A percentile compares a stretch with the other conserved stretches of the same genome.
These are phyloP conservation scores for Alviniconcha marisindica DNA, from an alignment of 1,140 invertebrate genomes.

Conservation along the genomic window DNA sequence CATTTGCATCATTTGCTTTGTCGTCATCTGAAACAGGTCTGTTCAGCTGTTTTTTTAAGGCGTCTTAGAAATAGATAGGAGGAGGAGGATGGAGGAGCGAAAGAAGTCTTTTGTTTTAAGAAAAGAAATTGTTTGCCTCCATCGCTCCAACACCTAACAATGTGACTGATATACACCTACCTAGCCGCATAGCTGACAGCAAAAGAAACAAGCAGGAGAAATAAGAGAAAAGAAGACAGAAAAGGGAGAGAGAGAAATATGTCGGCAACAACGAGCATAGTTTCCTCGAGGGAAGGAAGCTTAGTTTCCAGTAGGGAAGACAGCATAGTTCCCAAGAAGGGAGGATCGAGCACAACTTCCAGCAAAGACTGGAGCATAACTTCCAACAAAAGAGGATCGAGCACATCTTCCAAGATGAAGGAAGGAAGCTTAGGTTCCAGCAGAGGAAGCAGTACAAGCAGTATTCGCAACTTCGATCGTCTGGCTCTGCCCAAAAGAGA, in stretches of 20 bases:
- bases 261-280: background rate
- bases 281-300: background rate
- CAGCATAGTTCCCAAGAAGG: background rate
- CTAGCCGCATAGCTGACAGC: background rate
- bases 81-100: background rate
- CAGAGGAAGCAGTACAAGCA: background rate
- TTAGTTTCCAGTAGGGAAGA: too few species aligned
- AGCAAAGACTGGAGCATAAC: background rate
- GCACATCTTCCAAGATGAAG: background rate
- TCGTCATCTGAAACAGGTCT: background rate
- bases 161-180: background rate
- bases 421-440: background rate
- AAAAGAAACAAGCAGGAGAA: too few species aligned
- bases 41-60: background rate
- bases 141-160: background rate
- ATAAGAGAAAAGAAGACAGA: too few species aligned
- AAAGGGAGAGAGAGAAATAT: too few species aligned
- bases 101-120: background rate
- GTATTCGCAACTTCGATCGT: background rate
- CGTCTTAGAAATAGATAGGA: background rate
- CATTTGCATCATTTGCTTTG: background rate
- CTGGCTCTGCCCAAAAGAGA: slow-evolving; percentile 6
- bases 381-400: background rate
- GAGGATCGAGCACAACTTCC: background rate
- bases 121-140: too few species aligned